These are phyloP conservation scores for Tetramorium simillimum DNA, from an alignment of 1,140 invertebrate species.

Conservation along the genomic window DNA sequence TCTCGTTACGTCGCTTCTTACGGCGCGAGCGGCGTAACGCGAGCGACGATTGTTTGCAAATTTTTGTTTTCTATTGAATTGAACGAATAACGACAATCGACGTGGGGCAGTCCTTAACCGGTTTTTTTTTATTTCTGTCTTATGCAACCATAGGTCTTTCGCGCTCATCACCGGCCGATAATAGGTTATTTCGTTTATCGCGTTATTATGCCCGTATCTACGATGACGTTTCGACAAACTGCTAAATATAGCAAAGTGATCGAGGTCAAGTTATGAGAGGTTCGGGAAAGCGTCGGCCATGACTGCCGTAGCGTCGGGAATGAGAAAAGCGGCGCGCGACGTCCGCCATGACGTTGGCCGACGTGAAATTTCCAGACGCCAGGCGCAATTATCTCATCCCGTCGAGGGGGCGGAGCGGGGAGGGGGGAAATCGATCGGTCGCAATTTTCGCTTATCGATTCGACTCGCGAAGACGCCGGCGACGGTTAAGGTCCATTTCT, in stretches of 20 bases:
- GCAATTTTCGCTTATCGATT: not conserved
- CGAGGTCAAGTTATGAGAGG: constrained; percentile 26
- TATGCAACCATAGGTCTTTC: not conserved
- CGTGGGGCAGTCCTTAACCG: too few relatives aligned
- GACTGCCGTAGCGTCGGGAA: not conserved
- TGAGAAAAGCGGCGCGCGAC: constrained; percentile 20
- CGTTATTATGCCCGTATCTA: not conserved
- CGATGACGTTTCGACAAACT: not conserved
- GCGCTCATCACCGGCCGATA: not conserved
- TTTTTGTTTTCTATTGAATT: not conserved
- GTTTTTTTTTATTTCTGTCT: too few relatives aligned
- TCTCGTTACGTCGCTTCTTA: not conserved
- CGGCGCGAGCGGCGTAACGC: not conserved
- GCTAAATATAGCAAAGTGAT: constrained; percentile 29
- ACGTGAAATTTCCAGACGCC: constrained; percentile 21
- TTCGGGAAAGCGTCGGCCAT: constrained; percentile 47
- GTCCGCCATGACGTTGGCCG: constrained; percentile 26
- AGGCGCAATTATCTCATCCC: not conserved
- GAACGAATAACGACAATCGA: too few relatives aligned
- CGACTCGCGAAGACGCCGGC: not conserved
- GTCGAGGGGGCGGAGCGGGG: not conserved
- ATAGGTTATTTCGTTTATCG: not conserved
- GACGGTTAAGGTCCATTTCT: not conserved
- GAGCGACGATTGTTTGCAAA: not conserved
- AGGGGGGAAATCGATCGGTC: not conserved